These are phyloP conservation scores for Cygnus atratus DNA, from an alignment of 2,113 vertebrate genomes.

Conservation along the genomic window DNA sequence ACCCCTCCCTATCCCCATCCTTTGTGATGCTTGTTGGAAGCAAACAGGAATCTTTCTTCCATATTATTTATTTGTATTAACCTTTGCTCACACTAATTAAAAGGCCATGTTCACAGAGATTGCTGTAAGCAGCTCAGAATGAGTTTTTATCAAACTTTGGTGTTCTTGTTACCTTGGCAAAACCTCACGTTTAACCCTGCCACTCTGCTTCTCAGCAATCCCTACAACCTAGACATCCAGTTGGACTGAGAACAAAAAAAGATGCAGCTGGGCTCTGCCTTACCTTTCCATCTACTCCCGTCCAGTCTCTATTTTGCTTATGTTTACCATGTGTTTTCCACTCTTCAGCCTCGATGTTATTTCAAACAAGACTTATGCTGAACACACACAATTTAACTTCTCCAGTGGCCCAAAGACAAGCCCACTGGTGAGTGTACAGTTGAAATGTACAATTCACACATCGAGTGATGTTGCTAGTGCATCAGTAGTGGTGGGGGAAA, in stretches of 20 bases:
- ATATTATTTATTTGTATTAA: constrained; percentile 44
- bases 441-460: not conserved
- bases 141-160: constrained; percentile 24
- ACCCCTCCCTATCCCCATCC: not conserved
- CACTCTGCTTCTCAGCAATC: not conserved
- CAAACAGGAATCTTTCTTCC: not conserved
- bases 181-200: constrained; percentile 29
- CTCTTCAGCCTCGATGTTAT: constrained; percentile 54
- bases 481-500: not conserved
- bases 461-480: not conserved
- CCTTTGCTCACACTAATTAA: constrained; percentile 29
- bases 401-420: not conserved
- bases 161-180: constrained; percentile 23
- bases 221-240: not conserved
- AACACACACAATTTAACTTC: constrained; percentile 31
- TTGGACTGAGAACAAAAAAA: not conserved
- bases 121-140: constrained; percentile 31
- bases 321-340: constrained; percentile 58
- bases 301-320: constrained; percentile 55
- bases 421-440: not conserved
- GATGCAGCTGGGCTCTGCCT: constrained; percentile 8
- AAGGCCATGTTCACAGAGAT: constrained; percentile 17
- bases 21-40: constrained; percentile 28
- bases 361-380: constrained; percentile 46
- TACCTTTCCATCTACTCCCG: constrained; percentile 64